Evolutionary conservation across 2,113 vertebrate species (phyloP), one percentile per base, ranked within the genome.

Genomic region (Anolis carolinensis): DNA sequence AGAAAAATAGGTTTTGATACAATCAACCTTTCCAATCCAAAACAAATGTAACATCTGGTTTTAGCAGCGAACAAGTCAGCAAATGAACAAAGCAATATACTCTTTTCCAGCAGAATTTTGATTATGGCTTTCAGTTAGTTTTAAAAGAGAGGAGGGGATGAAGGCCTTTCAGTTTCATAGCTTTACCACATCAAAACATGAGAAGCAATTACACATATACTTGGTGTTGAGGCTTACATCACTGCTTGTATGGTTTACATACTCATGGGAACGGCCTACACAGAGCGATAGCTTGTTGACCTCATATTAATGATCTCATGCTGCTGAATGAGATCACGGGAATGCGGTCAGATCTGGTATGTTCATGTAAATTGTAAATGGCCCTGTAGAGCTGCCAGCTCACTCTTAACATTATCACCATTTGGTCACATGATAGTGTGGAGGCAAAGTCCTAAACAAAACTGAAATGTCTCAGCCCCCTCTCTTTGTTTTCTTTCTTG

Each of bases 201-300:
- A 85, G 10, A 30, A 84, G 13, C 25, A 81, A 89, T 90, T 86
- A 83, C 71, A 87, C 3, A 59, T 1, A 2, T 75, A 88, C 36
- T 9, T 90, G 86, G 88, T 88, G 89, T 23, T 20, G 21, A 27
- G 87, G 39, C 89, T 85, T 92, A 74, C 78, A 83, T 83, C 81
- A 86, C 36, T 81, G 0, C 67, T 91, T 11, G 1, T 4, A 3
- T 2, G 7, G 85, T 75, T 85, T 81, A 88, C 75, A 83, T 59
- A 44, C 25, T 76, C 87, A 44, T 88, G 75, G 89, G 65, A 34
- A 36, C 85, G 65, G 85, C 52, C 44, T 36, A 55, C 13, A 63
- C 0, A 0, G 80, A 68, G 62, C 32, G 59, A 65, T 82, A 92
- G 71, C 86, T 82, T 65, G 16, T 36, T 72, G 76, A 85, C 74